Base-by-base conservation (phyloP, 2,888 invertebrate genomes). In the Acronicta leporina region DNA sequence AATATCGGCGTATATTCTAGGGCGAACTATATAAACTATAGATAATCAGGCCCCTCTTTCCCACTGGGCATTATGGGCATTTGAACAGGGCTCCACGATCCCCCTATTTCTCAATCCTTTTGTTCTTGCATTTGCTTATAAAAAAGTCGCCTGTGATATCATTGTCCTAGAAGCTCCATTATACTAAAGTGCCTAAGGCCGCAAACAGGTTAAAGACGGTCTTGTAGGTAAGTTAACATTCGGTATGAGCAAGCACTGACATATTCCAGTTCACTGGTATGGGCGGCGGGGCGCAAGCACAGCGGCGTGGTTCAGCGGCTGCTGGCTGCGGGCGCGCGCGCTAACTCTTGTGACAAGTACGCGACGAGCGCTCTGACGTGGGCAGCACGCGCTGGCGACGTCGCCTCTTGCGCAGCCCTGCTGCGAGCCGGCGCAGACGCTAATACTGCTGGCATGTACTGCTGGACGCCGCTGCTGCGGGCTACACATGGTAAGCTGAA, bases 391-490 rank as follows among this genome's bases (percentile, higher is more conserved):
- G 97, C 98, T 79, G 99, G 99, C 16, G 97, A 97, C 87, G 95
- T 96, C 7, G 96, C 97, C 65, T 97, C 99, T 33, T 98, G 98
- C 47, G 96, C 97, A 68, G 95, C 96, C 57, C 94, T 99, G 53
- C 90, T 99, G 47, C 96, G 96, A 74, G 96, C 97, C 62, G 99
- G 98, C 64, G 98, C 98, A 44, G 97, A 97, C 86, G 96, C 97
- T 5, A 98, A 99, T 88, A 97, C 97, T 30, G 97, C 98, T 63
- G 99, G 99, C 80, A 99, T 99, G 99, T 99, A 99, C 90, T 99
- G 99, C 25, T 99, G 99, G 99, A 99, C 99, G 3, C 97, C 99
- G 1, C 92, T 99, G 62, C 91, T 99, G 64, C 97, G 97, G 52
- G 96, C 97, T 25, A 95, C 97, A 1, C 96, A 96, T 79, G 97